These are phyloP conservation scores for Bhutanitis thaidina DNA, from an alignment of 2,888 invertebrate species.

Conservation along the genomic window DNA sequence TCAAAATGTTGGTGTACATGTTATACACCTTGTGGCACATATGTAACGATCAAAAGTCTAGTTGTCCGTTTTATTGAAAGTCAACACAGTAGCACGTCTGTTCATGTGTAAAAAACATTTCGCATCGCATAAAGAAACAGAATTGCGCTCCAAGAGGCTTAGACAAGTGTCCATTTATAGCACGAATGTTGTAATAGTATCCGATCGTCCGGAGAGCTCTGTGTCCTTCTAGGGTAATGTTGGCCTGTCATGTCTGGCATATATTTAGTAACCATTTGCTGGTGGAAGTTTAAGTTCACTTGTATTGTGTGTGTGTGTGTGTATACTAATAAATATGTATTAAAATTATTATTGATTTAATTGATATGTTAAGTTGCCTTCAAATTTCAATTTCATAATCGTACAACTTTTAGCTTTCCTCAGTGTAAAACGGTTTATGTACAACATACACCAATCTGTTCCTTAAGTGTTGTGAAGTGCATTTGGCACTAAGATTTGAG, in stretches of 20 bases:
- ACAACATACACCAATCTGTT: too few species aligned
- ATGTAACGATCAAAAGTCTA: too few species aligned
- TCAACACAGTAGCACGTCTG: neutral
- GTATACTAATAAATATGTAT: too few species aligned
- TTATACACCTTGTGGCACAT: neutral
- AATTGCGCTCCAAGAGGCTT: slow-evolving; percentile 7
- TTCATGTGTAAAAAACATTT: neutral
- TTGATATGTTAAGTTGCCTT: too few species aligned
- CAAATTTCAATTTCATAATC: too few species aligned
- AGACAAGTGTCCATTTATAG: slow-evolving; percentile 17
- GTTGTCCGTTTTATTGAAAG: too few species aligned
- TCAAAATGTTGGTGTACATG: neutral
- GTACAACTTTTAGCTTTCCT: too few species aligned
- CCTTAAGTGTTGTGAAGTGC: too few species aligned
- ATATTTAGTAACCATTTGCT: neutral
- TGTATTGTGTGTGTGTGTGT: too few species aligned
- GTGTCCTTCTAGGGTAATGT: slow-evolving; percentile 13
- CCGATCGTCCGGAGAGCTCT: slow-evolving; percentile 4
- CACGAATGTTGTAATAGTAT: slow-evolving; percentile 11
- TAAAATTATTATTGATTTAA: too few species aligned
- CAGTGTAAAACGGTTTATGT: too few species aligned
- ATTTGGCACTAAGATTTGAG: too few species aligned
- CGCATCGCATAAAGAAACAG: neutral
- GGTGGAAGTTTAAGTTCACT: neutral
- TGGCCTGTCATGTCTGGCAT: neutral